These are phyloP conservation scores for Tetranychus urticae DNA, from an alignment of 1,140 invertebrate species.

Conservation along the genomic window DNA sequence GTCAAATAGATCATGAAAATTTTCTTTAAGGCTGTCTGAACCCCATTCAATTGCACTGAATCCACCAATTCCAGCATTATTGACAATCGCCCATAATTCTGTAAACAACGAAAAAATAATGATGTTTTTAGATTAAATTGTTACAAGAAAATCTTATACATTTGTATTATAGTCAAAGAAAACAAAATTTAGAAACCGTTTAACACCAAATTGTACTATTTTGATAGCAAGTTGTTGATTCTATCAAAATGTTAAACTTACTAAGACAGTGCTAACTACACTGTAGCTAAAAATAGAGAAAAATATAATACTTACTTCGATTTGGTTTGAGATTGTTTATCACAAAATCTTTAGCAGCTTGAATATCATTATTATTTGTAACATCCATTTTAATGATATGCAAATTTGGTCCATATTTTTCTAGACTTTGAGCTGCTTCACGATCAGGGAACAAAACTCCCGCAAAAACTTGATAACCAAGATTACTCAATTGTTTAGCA, in stretches of 20 bases:
- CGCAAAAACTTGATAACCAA: slow-evolving; percentile 25
- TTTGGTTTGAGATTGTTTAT: neutral
- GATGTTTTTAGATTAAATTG: neutral
- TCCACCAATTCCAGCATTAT: slow-evolving; percentile 23
- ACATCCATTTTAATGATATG: slow-evolving; percentile 31
- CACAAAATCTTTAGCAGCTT: neutral
- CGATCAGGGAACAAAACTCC: slow-evolving; percentile 23
- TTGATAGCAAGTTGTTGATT: too few relatives aligned
- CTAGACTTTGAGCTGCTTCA: slow-evolving; percentile 19
- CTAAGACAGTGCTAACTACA: too few relatives aligned
- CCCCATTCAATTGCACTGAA: slow-evolving; percentile 19
- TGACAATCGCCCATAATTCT: slow-evolving; percentile 18
- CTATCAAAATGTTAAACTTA: too few relatives aligned
- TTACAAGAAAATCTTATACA: too few relatives aligned
- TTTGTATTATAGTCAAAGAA: too few relatives aligned
- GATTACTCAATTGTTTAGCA: slow-evolving; percentile 20
- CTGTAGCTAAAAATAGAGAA: too few relatives aligned
- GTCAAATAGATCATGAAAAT: slow-evolving; percentile 14
- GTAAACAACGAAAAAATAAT: neutral
- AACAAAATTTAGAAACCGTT: too few relatives aligned
- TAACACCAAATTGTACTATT: too few relatives aligned
- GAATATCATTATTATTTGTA: neutral
- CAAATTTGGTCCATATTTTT: slow-evolving; percentile 15
- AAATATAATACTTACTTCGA: neutral
- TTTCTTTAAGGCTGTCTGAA: neutral